Base-by-base conservation (phyloP, 2,888 invertebrate genomes). In the Cremastobaeus sp. region DNA sequence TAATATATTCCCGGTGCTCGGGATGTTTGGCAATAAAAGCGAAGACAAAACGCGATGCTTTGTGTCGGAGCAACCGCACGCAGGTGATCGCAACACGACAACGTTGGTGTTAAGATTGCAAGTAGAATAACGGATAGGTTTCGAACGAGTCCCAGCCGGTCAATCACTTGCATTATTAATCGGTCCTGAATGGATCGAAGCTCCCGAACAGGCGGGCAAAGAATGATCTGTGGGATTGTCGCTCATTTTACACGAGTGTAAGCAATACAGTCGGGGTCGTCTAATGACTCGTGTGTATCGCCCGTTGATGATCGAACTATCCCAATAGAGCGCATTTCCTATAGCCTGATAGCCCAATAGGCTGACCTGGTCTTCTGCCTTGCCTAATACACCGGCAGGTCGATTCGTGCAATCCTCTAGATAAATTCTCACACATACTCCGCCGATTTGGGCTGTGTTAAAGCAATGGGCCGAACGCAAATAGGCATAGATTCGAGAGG, bases 251-350 rank as follows among this genome's bases (percentile, higher is more conserved):
- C 73, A 73, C 72, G 50, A 18, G 41, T 28, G 54, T 62, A 35
- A 57, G 72, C 77, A 76, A 70, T 75, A 70, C 74, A 45, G 45
- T 39, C 15, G 76, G 69, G 79, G 79, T 78, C 76, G 78, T 79
- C 79, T 79, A 81, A 82, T 79, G 79, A 76, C 72, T 78, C 73
- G 78, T 76, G 62, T 68, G 66, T 54, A 62, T 80, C 76, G 76
- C 64, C 48, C 47, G 39, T 35, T 64, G 76, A 78, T 77, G 78
- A 80, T 81, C 79, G 59, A 78, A 76, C 78, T 77, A 64, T 79
- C 78, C 76, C 81, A 79, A 79, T 79, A 76, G 69, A 80, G 72
- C 76, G 77, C 78, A 82, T 81, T 83, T 71, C 76, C 78, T 64
- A 77, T 76, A 77, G 76, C 45, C 76, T 69, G 79, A 79, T 80